phyloP scores from a whole-genome alignment of 64 coral and sea anemone species.

The Montipora foliosa region DNA sequence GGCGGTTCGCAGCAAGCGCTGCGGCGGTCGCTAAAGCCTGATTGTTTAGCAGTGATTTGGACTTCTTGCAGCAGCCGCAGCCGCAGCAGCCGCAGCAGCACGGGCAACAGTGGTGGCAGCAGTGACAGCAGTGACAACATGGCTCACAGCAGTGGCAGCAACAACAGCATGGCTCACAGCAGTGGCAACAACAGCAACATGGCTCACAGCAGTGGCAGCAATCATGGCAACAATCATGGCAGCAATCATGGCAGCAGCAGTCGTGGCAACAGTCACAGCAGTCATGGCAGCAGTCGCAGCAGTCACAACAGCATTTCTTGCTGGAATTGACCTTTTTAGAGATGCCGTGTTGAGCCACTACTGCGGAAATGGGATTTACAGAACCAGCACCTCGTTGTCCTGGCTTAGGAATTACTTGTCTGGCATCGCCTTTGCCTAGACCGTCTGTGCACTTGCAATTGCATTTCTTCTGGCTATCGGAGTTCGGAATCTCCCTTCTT shows the following conservation, averaged over 20 bases:
- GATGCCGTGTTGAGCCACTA: constrained; percentile 40
- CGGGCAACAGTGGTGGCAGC: constrained; percentile 56
- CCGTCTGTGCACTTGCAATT: constrained; percentile 49
- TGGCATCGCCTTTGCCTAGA: constrained; percentile 15
- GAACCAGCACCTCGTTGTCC: not conserved
- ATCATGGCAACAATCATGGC: constrained; percentile 54
- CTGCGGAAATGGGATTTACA: not conserved
- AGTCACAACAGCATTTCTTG: constrained; percentile 53
- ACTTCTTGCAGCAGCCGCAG: constrained; percentile 76
- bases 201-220: constrained; percentile 67
- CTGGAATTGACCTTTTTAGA: constrained; percentile 27
- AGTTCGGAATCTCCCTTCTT: not conserved
- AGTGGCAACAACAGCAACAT: constrained; percentile 72
- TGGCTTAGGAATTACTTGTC: constrained; percentile 47
- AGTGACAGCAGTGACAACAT: constrained; percentile 63
- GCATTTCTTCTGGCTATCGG: constrained; percentile 30
- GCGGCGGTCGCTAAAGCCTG: constrained; percentile 24
- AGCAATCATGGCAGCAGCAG: constrained; percentile 55
- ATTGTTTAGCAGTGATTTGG: constrained; percentile 36
- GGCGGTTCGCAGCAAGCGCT: constrained; percentile 6
- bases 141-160: constrained; percentile 48
- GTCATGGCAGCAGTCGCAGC: constrained; percentile 5
- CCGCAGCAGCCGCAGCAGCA: constrained; percentile 61
- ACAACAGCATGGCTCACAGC: constrained; percentile 67
- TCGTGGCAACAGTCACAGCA: constrained; percentile 53